Evolutionary conservation across 1,140 invertebrate species (phyloP).

Genomic region (Calephelis nemesis): DNA sequence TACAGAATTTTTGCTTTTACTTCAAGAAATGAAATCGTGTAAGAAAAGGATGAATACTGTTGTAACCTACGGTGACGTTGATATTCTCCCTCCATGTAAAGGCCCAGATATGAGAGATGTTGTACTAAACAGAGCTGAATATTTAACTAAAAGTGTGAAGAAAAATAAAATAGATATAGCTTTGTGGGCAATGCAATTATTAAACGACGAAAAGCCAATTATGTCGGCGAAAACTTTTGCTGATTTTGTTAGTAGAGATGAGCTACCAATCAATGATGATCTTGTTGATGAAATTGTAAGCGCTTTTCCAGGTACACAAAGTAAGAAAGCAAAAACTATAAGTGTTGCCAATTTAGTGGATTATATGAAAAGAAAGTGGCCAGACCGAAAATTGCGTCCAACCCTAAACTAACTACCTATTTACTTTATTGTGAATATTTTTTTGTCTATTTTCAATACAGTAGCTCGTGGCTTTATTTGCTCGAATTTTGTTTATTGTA

Average conservation of each 20-base stretch:
- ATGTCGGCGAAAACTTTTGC: constrained; percentile 46
- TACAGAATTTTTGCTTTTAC: constrained; percentile 39
- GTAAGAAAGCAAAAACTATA: constrained; percentile 42
- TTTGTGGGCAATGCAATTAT: constrained; percentile 42
- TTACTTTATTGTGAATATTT: too few relatives aligned
- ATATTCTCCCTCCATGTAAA: constrained; percentile 26
- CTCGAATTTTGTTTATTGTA: too few relatives aligned
- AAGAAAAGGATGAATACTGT: constrained; percentile 41
- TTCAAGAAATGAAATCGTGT: constrained; percentile 36
- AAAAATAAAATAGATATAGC: constrained; percentile 47
- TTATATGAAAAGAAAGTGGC: constrained; percentile 59
- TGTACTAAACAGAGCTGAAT: constrained; percentile 52
- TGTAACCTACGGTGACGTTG: constrained; percentile 49
- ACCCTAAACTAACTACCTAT: too few relatives aligned
- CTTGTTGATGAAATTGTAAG: constrained; percentile 48
- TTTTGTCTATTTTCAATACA: too few relatives aligned
- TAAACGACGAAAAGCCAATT: constrained; percentile 43
- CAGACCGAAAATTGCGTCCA: constrained; percentile 43
- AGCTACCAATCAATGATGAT: constrained; percentile 41
- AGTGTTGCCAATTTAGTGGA: constrained; percentile 46
- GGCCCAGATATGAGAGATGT: constrained; percentile 51
- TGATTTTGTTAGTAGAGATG: constrained; percentile 29
- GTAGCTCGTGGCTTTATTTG: too few relatives aligned
- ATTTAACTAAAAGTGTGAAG: constrained; percentile 43
- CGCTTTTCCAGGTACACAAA: constrained; percentile 42